phyloP scores from a whole-genome alignment of 1,140 invertebrate species.

The Hyles vespertilio region DNA sequence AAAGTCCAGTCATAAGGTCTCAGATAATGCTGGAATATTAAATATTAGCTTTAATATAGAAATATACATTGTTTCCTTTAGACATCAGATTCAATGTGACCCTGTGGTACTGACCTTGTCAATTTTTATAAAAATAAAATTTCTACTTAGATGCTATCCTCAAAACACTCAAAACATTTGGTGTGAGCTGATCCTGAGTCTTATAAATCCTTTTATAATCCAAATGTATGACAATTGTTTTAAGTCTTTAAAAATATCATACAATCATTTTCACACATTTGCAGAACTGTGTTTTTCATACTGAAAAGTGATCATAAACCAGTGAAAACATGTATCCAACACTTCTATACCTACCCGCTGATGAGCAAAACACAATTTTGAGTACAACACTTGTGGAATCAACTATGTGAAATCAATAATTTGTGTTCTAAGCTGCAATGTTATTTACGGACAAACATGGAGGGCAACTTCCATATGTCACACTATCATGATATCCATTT shows the following conservation, averaged over 20 bases:
- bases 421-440: too few relatives aligned
- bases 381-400: conserved; percentile 15
- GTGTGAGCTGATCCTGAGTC: too few relatives aligned
- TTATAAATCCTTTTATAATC: conserved; percentile 20
- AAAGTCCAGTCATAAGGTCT: conserved; percentile 69
- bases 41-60: conserved; percentile 72
- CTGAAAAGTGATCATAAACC: conserved; percentile 70
- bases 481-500: conserved; percentile 5
- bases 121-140: conserved; percentile 30
- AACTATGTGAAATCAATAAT: conserved; percentile 21
- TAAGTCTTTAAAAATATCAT: conserved; percentile 39
- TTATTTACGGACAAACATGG: not conserved
- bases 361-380: not conserved
- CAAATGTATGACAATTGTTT: conserved; percentile 25
- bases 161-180: conserved; percentile 18
- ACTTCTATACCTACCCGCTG: conserved; percentile 31
- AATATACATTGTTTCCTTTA: conserved; percentile 46
- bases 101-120: conserved; percentile 69
- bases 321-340: conserved; percentile 47
- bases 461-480: too few relatives aligned
- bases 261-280: conserved; percentile 47
- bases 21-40: conserved; percentile 71
- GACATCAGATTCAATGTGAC: conserved; percentile 52
- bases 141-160: conserved; percentile 31
- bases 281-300: conserved; percentile 46